Conservation (phyloP, 2,797 vertebrate genomes). For the Steatocranus sp. region DNA sequence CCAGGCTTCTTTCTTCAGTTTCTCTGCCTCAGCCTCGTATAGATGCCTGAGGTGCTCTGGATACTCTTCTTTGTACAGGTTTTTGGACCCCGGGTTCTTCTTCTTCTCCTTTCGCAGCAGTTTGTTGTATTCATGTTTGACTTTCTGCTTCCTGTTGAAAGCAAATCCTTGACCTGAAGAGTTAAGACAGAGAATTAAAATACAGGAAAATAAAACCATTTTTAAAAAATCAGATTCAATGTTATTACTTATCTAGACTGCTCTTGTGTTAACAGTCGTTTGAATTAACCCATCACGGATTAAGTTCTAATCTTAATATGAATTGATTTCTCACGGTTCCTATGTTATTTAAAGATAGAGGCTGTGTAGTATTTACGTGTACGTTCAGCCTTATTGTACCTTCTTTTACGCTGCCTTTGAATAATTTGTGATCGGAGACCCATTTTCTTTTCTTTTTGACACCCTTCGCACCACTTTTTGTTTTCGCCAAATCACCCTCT, state of each 20-base stretch:
- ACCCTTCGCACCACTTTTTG: neutral
- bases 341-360: neutral
- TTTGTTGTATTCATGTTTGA: slow-evolving; percentile 85
- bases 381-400: slow-evolving; percentile 41
- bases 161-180: slow-evolving; percentile 89
- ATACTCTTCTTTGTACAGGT: slow-evolving; percentile 78
- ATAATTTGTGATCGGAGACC: slow-evolving; percentile 60
- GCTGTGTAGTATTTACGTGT: neutral
- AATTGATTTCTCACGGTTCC: neutral
- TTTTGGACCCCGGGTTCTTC: slow-evolving; percentile 5
- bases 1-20: slow-evolving; percentile 70
- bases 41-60: slow-evolving; percentile 94
- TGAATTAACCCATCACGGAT: neutral
- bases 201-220: rapidly evolving
- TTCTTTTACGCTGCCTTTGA: slow-evolving; percentile 74
- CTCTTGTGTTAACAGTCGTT: neutral
- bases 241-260: neutral
- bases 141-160: slow-evolving; percentile 83
- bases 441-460: slow-evolving; percentile 66
- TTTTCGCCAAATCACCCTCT: neutral
- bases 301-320: neutral
- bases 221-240: no score
- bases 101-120: slow-evolving; percentile 76
- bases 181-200: neutral
- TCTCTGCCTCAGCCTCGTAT: slow-evolving; percentile 86